These are phyloP conservation scores for Keiferia lycopersicella DNA, from an alignment of 2,888 invertebrate genomes.

Conservation along the genomic window DNA sequence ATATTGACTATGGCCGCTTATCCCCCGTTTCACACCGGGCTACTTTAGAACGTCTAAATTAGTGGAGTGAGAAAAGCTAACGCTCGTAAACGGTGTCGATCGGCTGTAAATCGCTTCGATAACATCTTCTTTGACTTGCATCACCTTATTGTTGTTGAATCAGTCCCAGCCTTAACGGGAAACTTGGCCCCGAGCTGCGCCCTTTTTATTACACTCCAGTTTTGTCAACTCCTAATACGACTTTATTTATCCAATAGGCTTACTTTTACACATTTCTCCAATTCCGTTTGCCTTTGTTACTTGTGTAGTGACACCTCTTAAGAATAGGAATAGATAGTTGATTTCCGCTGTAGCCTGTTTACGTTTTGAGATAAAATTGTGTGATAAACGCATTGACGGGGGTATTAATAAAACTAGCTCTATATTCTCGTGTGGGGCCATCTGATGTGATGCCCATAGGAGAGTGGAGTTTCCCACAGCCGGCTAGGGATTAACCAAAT, in stretches of 20 bases:
- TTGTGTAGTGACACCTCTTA: slow-evolving; percentile 34
- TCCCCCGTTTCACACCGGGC: slow-evolving; percentile 74
- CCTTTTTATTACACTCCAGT: slow-evolving; percentile 63
- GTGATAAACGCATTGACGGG: slow-evolving; percentile 19
- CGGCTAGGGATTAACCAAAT: slow-evolving; percentile 66
- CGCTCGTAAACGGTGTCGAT: slow-evolving; percentile 72
- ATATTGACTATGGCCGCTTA: slow-evolving; percentile 75
- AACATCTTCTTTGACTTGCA: slow-evolving; percentile 70
- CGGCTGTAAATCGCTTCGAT: slow-evolving; percentile 73
- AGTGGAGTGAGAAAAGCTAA: slow-evolving; percentile 79
- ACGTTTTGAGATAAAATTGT: slow-evolving; percentile 25
- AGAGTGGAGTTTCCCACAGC: slow-evolving; percentile 55
- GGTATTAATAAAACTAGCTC: slow-evolving; percentile 25
- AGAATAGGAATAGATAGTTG: slow-evolving; percentile 12
- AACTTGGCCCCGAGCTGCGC: slow-evolving; percentile 43
- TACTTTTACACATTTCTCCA: slow-evolving; percentile 58
- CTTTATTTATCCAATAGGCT: slow-evolving; percentile 60
- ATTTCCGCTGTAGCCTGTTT: slow-evolving; percentile 25
- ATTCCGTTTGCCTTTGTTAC: slow-evolving; percentile 50
- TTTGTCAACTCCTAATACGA: slow-evolving; percentile 59
- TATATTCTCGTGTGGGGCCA: slow-evolving; percentile 41
- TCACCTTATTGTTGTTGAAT: slow-evolving; percentile 71
- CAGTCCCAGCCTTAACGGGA: slow-evolving; percentile 62
- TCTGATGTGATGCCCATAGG: slow-evolving; percentile 45
- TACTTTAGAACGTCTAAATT: slow-evolving; percentile 80